Conservation (phyloP, 2,113 vertebrate genomes). For the Bostrychus sinensis region DNA sequence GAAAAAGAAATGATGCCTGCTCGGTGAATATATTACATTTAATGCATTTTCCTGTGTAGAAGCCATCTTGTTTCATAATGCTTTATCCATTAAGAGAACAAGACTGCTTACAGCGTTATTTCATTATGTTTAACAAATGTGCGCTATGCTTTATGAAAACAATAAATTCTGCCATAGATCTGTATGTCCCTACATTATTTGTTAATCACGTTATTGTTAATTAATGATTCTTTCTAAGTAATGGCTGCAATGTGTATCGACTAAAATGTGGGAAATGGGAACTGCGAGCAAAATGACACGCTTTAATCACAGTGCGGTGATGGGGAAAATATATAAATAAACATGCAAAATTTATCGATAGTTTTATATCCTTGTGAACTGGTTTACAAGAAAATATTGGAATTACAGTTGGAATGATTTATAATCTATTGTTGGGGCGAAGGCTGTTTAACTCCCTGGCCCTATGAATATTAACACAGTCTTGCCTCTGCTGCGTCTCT, state of each 20-base stretch:
- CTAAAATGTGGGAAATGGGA: slow-evolving; percentile 43
- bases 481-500: slow-evolving; percentile 17
- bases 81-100: slow-evolving; percentile 60
- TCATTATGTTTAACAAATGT: slow-evolving; percentile 59
- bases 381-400: slow-evolving; percentile 76
- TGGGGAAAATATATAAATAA: slow-evolving; percentile 66
- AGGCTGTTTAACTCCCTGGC: slow-evolving; percentile 65
- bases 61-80: slow-evolving; percentile 63
- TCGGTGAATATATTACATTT: slow-evolving; percentile 57
- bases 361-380: slow-evolving; percentile 65
- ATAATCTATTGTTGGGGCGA: slow-evolving; percentile 69
- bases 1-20: slow-evolving; percentile 59
- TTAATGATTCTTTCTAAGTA: slow-evolving; percentile 58
- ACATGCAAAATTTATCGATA: slow-evolving; percentile 67
- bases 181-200: slow-evolving; percentile 37
- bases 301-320: slow-evolving; percentile 44
- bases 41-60: slow-evolving; percentile 61
- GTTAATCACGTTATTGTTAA: slow-evolving; percentile 63
- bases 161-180: slow-evolving; percentile 61
- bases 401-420: slow-evolving; percentile 78
- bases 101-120: slow-evolving; percentile 59
- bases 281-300: slow-evolving; percentile 33
- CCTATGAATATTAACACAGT: slow-evolving; percentile 72
- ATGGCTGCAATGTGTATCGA: slow-evolving; percentile 54
- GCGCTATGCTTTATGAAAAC: slow-evolving; percentile 60